Evolutionary conservation across 2,888 invertebrate genomes (phyloP).

Genomic region (Mimachlamys varia): DNA sequence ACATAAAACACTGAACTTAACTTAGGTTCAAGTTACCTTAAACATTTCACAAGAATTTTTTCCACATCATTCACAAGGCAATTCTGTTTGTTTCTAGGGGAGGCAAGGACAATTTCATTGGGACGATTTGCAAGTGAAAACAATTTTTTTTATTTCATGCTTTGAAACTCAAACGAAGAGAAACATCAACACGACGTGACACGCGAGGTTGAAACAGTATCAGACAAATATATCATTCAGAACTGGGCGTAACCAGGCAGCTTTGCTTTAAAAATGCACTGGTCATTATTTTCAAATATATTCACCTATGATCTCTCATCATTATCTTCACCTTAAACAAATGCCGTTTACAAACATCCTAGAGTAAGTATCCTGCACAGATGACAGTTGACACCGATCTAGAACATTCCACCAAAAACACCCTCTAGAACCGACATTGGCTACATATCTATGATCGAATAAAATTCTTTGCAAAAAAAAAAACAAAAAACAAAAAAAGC

Average conservation of each 20-base stretch:
- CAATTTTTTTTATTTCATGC: too few species aligned
- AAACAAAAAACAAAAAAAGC: background rate
- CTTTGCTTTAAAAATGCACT: background rate
- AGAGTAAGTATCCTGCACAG: background rate
- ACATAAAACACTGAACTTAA: too few species aligned
- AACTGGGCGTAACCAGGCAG: background rate
- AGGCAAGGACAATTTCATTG: background rate
- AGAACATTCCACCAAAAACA: background rate
- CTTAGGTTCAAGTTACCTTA: too few species aligned
- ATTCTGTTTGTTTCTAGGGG: background rate
- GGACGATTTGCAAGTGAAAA: too few species aligned
- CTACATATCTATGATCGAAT: background rate
- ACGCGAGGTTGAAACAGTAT: too few species aligned
- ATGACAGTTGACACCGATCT: background rate
- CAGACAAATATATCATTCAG: background rate
- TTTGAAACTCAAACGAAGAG: too few species aligned
- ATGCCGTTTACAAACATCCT: background rate
- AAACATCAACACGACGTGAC: too few species aligned
- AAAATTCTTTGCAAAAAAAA: background rate
- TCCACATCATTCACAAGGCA: background rate
- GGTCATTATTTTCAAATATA: background rate
- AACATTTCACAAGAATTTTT: background rate
- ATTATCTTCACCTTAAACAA: background rate
- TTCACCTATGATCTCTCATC: background rate
- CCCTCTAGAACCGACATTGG: background rate